Evolutionary conservation across 2,888 invertebrate genomes (phyloP).

Genomic region (Eubasilissa splendida): DNA sequence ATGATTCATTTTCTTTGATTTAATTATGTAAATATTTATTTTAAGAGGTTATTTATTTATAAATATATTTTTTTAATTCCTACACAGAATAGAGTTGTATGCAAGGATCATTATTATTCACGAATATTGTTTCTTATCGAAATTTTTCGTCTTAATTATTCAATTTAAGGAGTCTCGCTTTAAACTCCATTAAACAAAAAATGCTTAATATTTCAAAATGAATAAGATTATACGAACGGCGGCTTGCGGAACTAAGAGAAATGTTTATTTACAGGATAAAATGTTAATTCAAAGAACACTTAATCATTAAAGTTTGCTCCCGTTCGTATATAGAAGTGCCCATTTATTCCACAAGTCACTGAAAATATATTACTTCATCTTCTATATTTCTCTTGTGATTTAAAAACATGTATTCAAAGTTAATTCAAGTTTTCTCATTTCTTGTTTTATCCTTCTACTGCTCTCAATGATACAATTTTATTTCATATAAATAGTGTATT

Average conservation of each 20-base stretch:
- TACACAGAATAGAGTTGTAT: too few relatives aligned
- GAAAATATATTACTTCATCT: slow-evolving; percentile 12
- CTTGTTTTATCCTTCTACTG: background rate
- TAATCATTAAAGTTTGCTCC: background rate
- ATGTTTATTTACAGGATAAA: slow-evolving; percentile 12
- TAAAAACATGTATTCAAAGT: slow-evolving; percentile 12
- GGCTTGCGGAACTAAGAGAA: background rate
- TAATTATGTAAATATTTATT: too few relatives aligned
- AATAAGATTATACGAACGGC: background rate
- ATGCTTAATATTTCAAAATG: slow-evolving; percentile 1
- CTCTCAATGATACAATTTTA: too few relatives aligned
- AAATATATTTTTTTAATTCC: too few relatives aligned
- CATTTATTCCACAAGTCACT: background rate
- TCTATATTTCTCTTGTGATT: slow-evolving; percentile 8
- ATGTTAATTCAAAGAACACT: slow-evolving; percentile 2
- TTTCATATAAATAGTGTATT: too few relatives aligned
- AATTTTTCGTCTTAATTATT: background rate
- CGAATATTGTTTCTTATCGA: background rate
- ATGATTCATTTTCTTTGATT: too few relatives aligned
- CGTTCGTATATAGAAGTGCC: slow-evolving; percentile 1
- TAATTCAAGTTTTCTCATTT: slow-evolving; percentile 5
- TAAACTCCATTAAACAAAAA: slow-evolving; percentile 6
- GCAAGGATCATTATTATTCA: background rate
- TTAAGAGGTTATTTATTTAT: too few relatives aligned
- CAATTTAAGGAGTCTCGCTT: slow-evolving; percentile 6